Evolutionary conservation across 1,140 invertebrate species (phyloP), one percentile per base, ranked within the genome.

Genomic region (Rhyacophila brunnea): DNA sequence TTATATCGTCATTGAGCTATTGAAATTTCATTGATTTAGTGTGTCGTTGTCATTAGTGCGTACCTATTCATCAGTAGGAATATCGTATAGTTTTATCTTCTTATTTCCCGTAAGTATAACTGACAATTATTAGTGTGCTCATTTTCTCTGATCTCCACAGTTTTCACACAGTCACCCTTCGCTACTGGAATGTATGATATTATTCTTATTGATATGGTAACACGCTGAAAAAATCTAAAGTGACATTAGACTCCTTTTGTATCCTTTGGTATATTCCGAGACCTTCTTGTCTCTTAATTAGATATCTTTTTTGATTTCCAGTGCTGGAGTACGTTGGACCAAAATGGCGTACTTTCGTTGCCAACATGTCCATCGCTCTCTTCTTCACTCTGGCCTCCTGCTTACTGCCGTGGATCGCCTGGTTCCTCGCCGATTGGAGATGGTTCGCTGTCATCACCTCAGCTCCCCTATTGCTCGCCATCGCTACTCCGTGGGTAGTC

Each of bases 301-400:
- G n/a, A 7, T 35, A n/a, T 7, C n/a, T 40, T 3, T 5, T 43
- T 52, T 42, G 1, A 28, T 61, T 79, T 78, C 11, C 72, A 92
- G 91, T 92, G 32, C 70, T 94, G 55, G 91, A 94, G 71, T 94
- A 93, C 71, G 89, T 92, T 4, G 91, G 91, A 15, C 91, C 91
- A 48, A 88, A 89, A 78, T 92, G 90, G 85, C 78, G 91, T 2
- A 94, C 91, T 0, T 90, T 93, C 67, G 90, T 93, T 0, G 91
- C 90, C 10, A 93, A 93, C 71, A 91, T 93, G 87, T 91, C 90
- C 1, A 93, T 94, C 53, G 92, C 91, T 0, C 79, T 93, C 10
- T 94, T 93, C 79, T 93, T 93, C 75, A 93, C 91, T 0, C 74
- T 89, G 7, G 91, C 89, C 0, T 83, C 91, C 0, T 85, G 87